Conservation (phyloP, 2,888 invertebrate species). For the Dicyrtoma fusca region DNA sequence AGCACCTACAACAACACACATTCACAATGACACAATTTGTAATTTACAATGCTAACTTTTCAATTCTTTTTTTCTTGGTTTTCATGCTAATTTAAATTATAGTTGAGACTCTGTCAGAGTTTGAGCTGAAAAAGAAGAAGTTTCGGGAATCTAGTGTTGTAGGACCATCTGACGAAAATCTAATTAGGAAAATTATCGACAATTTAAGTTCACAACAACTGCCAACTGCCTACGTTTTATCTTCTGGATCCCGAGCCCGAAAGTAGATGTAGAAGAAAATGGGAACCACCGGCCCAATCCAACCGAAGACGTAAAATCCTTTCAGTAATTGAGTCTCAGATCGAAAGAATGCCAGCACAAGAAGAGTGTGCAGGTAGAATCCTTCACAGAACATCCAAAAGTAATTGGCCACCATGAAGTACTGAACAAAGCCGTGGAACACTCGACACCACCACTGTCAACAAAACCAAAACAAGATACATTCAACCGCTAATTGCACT, state of each 20-base stretch:
- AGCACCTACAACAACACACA: slow-evolving; percentile 65
- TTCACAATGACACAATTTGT: too few species aligned
- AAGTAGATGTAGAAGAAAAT: slow-evolving; percentile 60
- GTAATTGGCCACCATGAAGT: slow-evolving; percentile 88
- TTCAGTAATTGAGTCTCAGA: slow-evolving; percentile 82
- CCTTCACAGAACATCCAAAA: slow-evolving; percentile 98
- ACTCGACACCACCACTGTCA: slow-evolving; percentile 79
- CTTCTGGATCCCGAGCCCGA: slow-evolving; percentile 41
- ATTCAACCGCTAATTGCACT: neutral
- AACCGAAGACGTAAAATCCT: slow-evolving; percentile 81
- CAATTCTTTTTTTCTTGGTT: too few species aligned
- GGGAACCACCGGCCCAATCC: slow-evolving; percentile 75
- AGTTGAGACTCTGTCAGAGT: too few species aligned
- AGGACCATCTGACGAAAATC: too few species aligned
- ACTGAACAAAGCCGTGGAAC: slow-evolving; percentile 80
- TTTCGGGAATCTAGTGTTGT: too few species aligned
- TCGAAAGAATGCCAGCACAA: slow-evolving; percentile 82
- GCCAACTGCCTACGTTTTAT: slow-evolving; percentile 43
- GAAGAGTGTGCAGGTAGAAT: slow-evolving; percentile 88
- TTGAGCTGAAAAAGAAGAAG: too few species aligned
- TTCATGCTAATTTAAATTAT: too few species aligned
- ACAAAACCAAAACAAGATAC: neutral
- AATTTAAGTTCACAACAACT: too few species aligned
- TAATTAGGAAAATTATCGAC: too few species aligned
- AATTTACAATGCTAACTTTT: too few species aligned